Percentiles rank a stretch among this genome's conserved stretches.
These are phyloP conservation scores for Tetragnatha versicolor DNA, from an alignment of 1,140 invertebrate species.

Conservation along the genomic window DNA sequence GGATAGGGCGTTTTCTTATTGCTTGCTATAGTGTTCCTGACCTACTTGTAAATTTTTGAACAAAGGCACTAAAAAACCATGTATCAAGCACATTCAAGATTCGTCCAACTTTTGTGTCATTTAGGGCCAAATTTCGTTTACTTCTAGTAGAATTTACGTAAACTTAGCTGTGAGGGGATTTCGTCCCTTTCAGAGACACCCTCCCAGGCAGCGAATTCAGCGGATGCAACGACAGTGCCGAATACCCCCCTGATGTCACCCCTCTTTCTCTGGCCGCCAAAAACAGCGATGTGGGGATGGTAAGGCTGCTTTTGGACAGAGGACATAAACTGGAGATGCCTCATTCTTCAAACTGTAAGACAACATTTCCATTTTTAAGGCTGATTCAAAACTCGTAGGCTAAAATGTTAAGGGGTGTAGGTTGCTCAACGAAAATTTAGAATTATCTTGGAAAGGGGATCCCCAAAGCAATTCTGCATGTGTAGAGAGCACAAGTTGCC, in stretches of 20 bases:
- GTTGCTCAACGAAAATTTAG: not conserved
- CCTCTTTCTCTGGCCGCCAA: conserved; percentile 77
- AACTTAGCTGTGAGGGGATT: too few relatives aligned
- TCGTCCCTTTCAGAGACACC: not conserved
- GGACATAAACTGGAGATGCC: conserved; percentile 69
- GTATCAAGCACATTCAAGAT: too few relatives aligned
- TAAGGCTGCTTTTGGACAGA: conserved; percentile 71
- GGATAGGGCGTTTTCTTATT: too few relatives aligned
- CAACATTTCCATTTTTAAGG: not conserved
- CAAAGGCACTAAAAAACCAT: too few relatives aligned
- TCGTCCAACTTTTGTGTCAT: too few relatives aligned
- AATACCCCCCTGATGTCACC: conserved; percentile 75
- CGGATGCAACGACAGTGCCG: conserved; percentile 58
- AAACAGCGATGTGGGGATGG: conserved; percentile 74
- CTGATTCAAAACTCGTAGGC: not conserved
- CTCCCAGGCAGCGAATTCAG: not conserved
- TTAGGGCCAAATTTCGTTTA: too few relatives aligned
- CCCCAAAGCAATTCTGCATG: not conserved
- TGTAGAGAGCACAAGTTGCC: not conserved
- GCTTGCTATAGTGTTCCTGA: too few relatives aligned
- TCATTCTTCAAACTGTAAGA: conserved; percentile 71
- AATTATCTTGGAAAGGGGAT: not conserved
- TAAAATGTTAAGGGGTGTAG: not conserved
- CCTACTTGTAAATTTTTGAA: too few relatives aligned
- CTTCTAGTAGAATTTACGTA: too few relatives aligned